phyloP scores from a whole-genome alignment of 2,113 vertebrate genomes.

The Pavo muticus region DNA sequence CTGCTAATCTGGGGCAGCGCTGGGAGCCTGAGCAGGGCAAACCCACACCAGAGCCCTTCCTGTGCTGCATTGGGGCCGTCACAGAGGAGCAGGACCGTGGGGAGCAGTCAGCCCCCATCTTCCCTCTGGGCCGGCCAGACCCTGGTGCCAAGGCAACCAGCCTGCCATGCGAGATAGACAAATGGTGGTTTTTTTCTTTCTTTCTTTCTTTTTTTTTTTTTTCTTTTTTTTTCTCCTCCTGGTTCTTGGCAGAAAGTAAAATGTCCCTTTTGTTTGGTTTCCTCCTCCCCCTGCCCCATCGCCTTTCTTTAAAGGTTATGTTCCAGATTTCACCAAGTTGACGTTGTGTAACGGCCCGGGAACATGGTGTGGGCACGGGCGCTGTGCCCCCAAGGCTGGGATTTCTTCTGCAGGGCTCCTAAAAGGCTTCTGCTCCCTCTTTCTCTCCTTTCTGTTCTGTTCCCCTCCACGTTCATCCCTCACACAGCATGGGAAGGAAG shows the following conservation, averaged over 20 bases:
- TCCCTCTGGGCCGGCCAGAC: not conserved
- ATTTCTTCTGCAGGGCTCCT: not conserved
- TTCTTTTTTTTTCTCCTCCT: slow-evolving; percentile 1
- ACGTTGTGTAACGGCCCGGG: slow-evolving; percentile 39
- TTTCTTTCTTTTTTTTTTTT: not conserved
- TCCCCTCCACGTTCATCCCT: not conserved
- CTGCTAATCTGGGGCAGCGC: not conserved
- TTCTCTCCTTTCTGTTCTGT: not conserved
- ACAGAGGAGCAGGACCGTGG: not conserved
- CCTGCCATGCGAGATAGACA: not conserved
- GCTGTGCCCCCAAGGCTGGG: not conserved
- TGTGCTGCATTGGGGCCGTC: not conserved
- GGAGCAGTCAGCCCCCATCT: not conserved
- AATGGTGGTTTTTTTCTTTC: slow-evolving; percentile 12
- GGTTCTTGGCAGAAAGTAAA: slow-evolving; percentile 72
- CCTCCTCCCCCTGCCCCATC: slow-evolving; percentile 55
- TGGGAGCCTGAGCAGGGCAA: slow-evolving; percentile 27
- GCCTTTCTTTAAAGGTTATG: slow-evolving; percentile 59
- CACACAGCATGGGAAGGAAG: not conserved
- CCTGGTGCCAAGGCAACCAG: slow-evolving; percentile 41
- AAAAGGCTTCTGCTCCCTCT: not conserved
- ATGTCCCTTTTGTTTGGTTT: slow-evolving; percentile 69
- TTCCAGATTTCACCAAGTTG: slow-evolving; percentile 62
- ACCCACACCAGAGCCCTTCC: not conserved
- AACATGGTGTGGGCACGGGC: not conserved